A percentile compares a stretch with the other conserved stretches of the same genome.
Evolutionary conservation across 64 coral and sea anemone species (phyloP).

Genomic region (Hydrozoanthus tunicans): DNA sequence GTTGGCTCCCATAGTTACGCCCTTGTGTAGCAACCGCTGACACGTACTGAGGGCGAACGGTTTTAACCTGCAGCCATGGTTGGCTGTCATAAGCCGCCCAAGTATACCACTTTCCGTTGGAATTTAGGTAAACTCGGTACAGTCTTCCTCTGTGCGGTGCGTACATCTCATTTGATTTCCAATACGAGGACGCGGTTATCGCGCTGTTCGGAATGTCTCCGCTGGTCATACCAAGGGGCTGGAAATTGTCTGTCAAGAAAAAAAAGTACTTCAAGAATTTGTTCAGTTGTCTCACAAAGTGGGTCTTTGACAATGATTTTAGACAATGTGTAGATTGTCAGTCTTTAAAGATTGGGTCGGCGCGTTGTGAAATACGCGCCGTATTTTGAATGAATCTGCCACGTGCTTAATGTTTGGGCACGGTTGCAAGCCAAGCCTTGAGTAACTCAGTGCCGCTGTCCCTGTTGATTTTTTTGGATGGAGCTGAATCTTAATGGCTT

Average conservation of each 20-base stretch:
- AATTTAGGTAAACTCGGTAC: not conserved
- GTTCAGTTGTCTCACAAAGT: no score
- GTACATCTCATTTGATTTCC: not conserved
- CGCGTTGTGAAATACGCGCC: no score
- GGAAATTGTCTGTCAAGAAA: not conserved
- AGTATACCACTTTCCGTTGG: not conserved
- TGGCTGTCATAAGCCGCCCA: not conserved
- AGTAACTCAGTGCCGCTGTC: no score
- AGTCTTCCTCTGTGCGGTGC: constrained; percentile 5
- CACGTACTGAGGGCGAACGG: not conserved
- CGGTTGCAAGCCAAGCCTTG: no score
- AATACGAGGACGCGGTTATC: constrained; percentile 26
- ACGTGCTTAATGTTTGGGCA: no score
- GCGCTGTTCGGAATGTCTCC: constrained; percentile 44
- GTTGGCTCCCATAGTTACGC: not conserved
- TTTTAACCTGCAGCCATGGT: constrained; percentile 53
- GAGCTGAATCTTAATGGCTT: no score
- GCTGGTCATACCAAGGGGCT: constrained; percentile 56
- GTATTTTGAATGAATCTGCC: no score
- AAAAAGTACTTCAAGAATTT: not conserved
- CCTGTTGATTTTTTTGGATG: no score
- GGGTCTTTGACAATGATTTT: no score
- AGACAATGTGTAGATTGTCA: no score
- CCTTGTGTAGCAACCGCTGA: constrained; percentile 46
- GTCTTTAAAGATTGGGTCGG: no score